Evolutionary conservation across 1,140 invertebrate genomes (phyloP), one percentile per base, ranked within the genome.

Genomic region (Heliconius melpomene): DNA sequence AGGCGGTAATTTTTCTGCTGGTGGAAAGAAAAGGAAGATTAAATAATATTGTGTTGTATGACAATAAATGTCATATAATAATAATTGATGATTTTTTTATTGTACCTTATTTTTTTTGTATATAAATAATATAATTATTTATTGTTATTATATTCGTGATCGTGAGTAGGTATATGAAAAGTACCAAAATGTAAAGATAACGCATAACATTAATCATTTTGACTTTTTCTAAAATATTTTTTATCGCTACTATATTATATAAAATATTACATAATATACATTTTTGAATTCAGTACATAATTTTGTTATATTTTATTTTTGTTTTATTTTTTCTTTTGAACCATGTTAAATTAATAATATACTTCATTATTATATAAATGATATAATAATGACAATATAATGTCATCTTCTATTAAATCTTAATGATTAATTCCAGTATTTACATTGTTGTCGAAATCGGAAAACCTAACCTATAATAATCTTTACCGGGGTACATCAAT

Each of bases 21-120:
- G 87, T 29, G 90, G 88, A 6, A 91, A 92, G 75, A 90, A 83
- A 78, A 91, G 85, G 70, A 91, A 90, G 38, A 72, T 36, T 18
- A 84, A 87, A 83, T 84, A 77, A 82, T 16, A 72, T n/a, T 66
- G 26, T 66, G 23, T 29, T 66, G 7, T 66, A 66, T 26, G 3
- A 6, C 13, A 66, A 66, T 66, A 66, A 66, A 66, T 66, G 11
- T 60, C 8, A 29, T 66, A 13, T 66, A 66, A 26, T 16, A 60
- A 60, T 29, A 26, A 66, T 29, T 66, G 23, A 29, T 2, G 23
- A 0, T 5, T 66, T 26, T 66, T 26, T 66, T 66, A n/a, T 57
- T 57, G n/a, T 57, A n/a, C 23, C 60, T 13, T 2, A 2, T 26
- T 60, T 60, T 60, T 66, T 29, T 66, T 66, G 1, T 66, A 23